Evolutionary conservation across 2,797 vertebrate species (phyloP).

Genomic region (Tokudaia tokunoshimensis): DNA sequence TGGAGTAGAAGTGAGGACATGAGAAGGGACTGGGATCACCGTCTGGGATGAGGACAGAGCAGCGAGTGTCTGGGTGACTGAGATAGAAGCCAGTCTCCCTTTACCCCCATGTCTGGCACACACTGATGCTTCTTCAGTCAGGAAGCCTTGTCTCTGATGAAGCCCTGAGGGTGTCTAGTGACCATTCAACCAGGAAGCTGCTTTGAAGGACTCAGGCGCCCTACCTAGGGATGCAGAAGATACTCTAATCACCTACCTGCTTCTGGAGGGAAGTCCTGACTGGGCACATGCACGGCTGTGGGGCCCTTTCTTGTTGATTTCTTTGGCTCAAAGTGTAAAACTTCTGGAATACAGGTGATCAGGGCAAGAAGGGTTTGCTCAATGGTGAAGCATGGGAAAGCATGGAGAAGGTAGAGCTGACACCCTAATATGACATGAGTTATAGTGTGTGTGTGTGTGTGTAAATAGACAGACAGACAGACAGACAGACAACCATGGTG

Average conservation of each 20-base stretch:
- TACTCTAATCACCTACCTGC: too few relatives aligned
- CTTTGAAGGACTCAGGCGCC: neutral
- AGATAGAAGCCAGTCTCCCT: accelerated
- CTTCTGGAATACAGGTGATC: accelerated
- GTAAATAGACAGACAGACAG: neutral
- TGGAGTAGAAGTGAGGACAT: too few relatives aligned
- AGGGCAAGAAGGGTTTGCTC: neutral
- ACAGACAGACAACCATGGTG: neutral
- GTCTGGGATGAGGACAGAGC: accelerated
- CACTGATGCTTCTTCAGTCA: accelerated
- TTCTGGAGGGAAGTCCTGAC: neutral
- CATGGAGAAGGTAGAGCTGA: neutral
- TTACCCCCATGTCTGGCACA: neutral
- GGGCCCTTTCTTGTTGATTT: neutral
- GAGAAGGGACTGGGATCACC: too few relatives aligned
- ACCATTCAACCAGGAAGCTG: neutral
- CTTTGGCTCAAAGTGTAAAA: neutral
- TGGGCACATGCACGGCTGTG: neutral
- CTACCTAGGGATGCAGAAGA: neutral
- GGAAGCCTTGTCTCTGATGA: accelerated
- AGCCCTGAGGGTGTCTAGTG: neutral
- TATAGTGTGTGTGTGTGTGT: neutral
- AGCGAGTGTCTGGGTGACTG: too few relatives aligned
- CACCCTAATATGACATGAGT: neutral
- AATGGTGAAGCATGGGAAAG: neutral